phyloP scores from a whole-genome alignment of 2,888 invertebrate genomes.

The Amphipoea lucens region DNA sequence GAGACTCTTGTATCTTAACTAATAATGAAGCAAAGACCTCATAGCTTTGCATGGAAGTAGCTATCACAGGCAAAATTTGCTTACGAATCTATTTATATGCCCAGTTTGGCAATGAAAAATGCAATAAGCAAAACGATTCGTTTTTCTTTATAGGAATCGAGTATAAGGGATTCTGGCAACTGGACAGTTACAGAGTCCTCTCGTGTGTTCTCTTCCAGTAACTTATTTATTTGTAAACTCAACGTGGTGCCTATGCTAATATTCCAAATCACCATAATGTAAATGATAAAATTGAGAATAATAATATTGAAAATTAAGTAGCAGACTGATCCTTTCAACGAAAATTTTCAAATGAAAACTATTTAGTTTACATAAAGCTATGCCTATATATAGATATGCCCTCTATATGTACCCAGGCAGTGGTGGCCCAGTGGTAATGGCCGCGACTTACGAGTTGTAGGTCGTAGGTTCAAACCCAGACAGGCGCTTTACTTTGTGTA shows the following conservation, averaged over 20 bases:
- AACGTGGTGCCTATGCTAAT: not conserved
- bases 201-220: not conserved
- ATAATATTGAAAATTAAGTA: not conserved
- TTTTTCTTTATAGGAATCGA: not conserved
- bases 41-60: not conserved
- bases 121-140: not conserved
- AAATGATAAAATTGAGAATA: not conserved
- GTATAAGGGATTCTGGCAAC: not conserved
- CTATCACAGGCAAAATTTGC: not conserved
- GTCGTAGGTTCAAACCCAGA: too few relatives aligned
- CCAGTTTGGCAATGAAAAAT: not conserved
- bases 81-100: not conserved
- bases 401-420: conserved; percentile 27
- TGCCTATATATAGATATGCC: conserved; percentile 20
- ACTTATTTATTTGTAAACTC: not conserved
- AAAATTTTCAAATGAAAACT: conserved; percentile 23
- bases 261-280: not conserved
- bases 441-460: too few relatives aligned
- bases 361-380: conserved; percentile 24
- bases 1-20: not conserved
- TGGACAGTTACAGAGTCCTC: not conserved
- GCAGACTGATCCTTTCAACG: conserved; percentile 1
- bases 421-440: too few relatives aligned
- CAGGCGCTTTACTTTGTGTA: too few relatives aligned
- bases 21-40: not conserved